A percentile compares a stretch with the other conserved stretches of the same genome.
Conservation (phyloP, 1,140 invertebrate genomes). For the Ostrea denselamellosa region DNA sequence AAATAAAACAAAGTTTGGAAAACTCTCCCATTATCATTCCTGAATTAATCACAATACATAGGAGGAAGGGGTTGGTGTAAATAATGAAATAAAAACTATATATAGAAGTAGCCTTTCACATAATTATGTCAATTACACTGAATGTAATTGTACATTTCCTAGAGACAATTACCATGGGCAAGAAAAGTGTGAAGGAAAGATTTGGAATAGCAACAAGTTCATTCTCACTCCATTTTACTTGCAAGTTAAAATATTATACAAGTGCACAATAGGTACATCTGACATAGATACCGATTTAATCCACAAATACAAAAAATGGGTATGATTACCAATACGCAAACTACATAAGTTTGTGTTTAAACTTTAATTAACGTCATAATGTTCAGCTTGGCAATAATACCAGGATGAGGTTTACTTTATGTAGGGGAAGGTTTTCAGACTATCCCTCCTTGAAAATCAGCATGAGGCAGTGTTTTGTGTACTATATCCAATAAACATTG, state of each 20-base stretch:
- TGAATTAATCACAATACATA: background rate
- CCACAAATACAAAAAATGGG: background rate
- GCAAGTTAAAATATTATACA: too few species aligned
- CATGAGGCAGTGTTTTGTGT: slow-evolving; percentile 18
- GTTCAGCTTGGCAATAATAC: slow-evolving; percentile 5
- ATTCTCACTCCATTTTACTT: background rate
- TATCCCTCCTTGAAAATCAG: background rate
- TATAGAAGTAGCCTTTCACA: background rate
- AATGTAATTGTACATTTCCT: background rate
- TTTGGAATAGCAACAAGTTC: too few species aligned
- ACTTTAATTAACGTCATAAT: slow-evolving; percentile 34
- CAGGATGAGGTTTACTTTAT: slow-evolving; percentile 17
- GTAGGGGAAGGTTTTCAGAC: background rate
- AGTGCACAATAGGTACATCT: background rate
- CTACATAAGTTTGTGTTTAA: background rate
- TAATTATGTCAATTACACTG: background rate
- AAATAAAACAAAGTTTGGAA: background rate
- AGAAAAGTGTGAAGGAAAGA: background rate
- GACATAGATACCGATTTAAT: background rate
- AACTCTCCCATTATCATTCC: background rate
- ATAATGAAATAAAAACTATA: background rate
- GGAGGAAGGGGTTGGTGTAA: slow-evolving; percentile 1
- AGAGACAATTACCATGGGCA: background rate
- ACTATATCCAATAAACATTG: slow-evolving; percentile 30
- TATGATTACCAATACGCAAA: background rate